Evolutionary conservation across 1,140 invertebrate species (phyloP).

Genomic region (Sipha flava): DNA sequence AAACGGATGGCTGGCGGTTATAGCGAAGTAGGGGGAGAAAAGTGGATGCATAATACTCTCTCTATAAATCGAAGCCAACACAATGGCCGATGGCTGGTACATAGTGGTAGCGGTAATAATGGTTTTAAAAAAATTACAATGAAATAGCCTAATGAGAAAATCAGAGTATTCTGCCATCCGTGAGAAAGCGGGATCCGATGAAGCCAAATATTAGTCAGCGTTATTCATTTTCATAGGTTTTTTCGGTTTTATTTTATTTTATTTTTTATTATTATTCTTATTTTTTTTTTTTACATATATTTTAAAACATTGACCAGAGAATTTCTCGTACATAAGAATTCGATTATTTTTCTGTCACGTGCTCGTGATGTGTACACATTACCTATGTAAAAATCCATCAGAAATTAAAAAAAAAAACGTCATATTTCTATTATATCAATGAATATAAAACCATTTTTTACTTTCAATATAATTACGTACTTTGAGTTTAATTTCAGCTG

Average conservation of each 20-base stretch:
- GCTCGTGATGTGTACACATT: conserved; percentile 2
- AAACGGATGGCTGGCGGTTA: background rate
- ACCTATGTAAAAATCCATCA: background rate
- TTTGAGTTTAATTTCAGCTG: too few relatives aligned
- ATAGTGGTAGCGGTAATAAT: conserved; percentile 10
- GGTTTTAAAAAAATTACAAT: conserved; percentile 32
- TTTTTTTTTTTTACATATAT: background rate
- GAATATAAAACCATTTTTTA: too few relatives aligned
- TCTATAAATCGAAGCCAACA: conserved; percentile 13
- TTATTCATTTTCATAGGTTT: conserved; percentile 23
- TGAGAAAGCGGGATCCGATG: conserved; percentile 23
- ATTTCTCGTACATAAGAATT: background rate
- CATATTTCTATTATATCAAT: too few relatives aligned
- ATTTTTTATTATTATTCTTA: background rate
- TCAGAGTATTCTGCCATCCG: conserved; percentile 30
- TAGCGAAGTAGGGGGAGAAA: background rate
- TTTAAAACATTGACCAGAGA: background rate
- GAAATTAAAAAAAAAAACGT: background rate
- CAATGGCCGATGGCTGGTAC: conserved; percentile 12
- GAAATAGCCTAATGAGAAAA: conserved; percentile 32
- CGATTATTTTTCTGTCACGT: background rate
- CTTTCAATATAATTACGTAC: too few relatives aligned
- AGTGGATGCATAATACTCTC: conserved; percentile 23
- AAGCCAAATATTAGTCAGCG: conserved; percentile 30
- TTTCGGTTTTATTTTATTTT: background rate